Evolutionary conservation across 2,888 invertebrate species (phyloP), one percentile per base, ranked within the genome.

Genomic region (Uloborus plumipes): DNA sequence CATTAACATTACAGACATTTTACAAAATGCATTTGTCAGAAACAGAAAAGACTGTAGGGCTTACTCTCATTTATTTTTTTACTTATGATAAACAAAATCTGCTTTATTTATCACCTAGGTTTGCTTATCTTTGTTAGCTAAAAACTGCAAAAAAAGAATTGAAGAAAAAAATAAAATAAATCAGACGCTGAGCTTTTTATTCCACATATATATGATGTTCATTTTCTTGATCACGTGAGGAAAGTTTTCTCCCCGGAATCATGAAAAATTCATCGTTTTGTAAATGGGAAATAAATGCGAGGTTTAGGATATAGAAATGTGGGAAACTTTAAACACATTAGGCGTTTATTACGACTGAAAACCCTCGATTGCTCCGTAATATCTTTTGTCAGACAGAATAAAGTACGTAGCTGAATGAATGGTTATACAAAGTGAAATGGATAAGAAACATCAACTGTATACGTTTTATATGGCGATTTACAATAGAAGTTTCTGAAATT

Each of bases 211-310:
- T 39, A 39, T 39, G 39, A 11, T 11, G 39, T 9, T 39, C 11
- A 39, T 39, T 39, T 39, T 39, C 39, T 39, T 39, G 39, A 39
- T 39, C 39, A 39, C 39, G 39, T 6, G 39, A 9, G 39, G 39
- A 9, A 39, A 7, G 7, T 39, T 39, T 39, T 39, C 39, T 11
- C 39, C 9, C 39, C 39, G 39, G 9, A 39, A 39, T 64, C 77
- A 77, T 77, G 77, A 77, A 77, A 77, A 77, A 77, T 77, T 77
- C 77, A 77, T 77, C 70, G 77, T 64, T 69, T 74, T 22, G 77
- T 70, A 77, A 77, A 77, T 77, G 71, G 70, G 77, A 71, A 77
- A 77, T 70, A 70, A 77, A 77, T 64, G 71, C 64, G 18, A 49
- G 70, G 73, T 50, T 77, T 70, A 69, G n/a, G 26, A 18, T 55